phyloP scores from a whole-genome alignment of 2,113 vertebrate species.

The Oenanthe oenanthe region DNA sequence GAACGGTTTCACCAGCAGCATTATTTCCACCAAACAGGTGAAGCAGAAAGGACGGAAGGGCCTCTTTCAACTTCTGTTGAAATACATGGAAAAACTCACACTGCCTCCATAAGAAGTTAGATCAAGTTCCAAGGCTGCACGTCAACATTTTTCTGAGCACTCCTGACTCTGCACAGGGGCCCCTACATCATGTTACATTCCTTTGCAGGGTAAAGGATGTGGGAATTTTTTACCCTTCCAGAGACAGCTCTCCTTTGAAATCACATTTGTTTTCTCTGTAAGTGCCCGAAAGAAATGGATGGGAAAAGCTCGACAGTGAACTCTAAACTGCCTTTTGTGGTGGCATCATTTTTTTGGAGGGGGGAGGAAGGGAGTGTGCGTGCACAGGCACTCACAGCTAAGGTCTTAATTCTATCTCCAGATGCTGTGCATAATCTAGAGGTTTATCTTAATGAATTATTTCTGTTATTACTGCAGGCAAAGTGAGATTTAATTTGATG shows the following conservation, averaged over 20 bases:
- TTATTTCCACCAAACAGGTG: neutral
- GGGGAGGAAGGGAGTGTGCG: conserved; percentile 7
- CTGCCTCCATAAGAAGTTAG: neutral
- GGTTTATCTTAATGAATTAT: conserved; percentile 74
- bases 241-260: conserved; percentile 43
- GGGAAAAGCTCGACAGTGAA: neutral
- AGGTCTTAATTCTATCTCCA: conserved; percentile 70
- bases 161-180: conserved; percentile 22
- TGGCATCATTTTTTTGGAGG: conserved; percentile 26
- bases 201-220: neutral
- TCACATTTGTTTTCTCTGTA: conserved; percentile 38
- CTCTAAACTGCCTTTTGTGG: neutral
- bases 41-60: neutral
- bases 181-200: conserved; percentile 36
- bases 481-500: conserved; percentile 73
- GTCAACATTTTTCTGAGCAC: conserved; percentile 25
- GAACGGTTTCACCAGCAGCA: neutral
- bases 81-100: neutral
- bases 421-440: conserved; percentile 71
- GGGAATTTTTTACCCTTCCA: conserved; percentile 35
- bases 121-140: neutral
- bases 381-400: conserved; percentile 38
- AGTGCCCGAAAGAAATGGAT: neutral
- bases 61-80: neutral
- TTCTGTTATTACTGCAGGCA: conserved; percentile 72